Evolutionary conservation across 2,888 invertebrate genomes (phyloP), one percentile per base, ranked within the genome.

Genomic region (Dryocosmus kuriphilus): DNA sequence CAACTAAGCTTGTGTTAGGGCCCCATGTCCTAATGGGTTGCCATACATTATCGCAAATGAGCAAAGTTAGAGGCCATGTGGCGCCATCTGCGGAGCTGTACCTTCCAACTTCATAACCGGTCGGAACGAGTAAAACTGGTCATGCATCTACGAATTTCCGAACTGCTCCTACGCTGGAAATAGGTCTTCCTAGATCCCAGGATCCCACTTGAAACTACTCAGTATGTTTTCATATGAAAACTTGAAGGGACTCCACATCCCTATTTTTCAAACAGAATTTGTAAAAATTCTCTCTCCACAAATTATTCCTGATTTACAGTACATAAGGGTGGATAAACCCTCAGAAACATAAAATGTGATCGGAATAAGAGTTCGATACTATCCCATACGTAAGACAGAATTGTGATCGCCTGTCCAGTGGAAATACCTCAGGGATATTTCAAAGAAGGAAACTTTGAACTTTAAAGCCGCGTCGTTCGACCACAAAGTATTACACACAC

Each of bases 11-110:
- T 32, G 60, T 73, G 73, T 46, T 75, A 79, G 76, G 79, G 77
- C 80, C 80, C 79, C 80, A 80, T 80, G 85, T 86, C 87, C 89
- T 89, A 89, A 90, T 90, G 90, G 89, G 90, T 83, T 82, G 86
- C 86, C 71, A 51, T 71, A 71, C 67, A 71, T 60, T 90, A 89
- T 88, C 88, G 87, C 88, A 90, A 90, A 90, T 90, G 89, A 89
- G 90, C 86, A 90, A 90, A 90, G 90, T 90, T 90, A 83, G 84
- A 81, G 85, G 86, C 88, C 89, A 89, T 87, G 89, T 86, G 89
- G 89, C 88, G 85, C 85, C 89, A 89, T 88, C 86, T 89, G 89
- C 86, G 78, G 79, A 85, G 83, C 84, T 86, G 86, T 85, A 86
- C 87, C 88, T 86, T 84, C 87, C 86, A 89, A 89, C 88, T 89